Percentiles rank a stretch among this genome's conserved stretches.
Conservation (phyloP, 2,113 vertebrate species). For the Brachirus orientalis region DNA sequence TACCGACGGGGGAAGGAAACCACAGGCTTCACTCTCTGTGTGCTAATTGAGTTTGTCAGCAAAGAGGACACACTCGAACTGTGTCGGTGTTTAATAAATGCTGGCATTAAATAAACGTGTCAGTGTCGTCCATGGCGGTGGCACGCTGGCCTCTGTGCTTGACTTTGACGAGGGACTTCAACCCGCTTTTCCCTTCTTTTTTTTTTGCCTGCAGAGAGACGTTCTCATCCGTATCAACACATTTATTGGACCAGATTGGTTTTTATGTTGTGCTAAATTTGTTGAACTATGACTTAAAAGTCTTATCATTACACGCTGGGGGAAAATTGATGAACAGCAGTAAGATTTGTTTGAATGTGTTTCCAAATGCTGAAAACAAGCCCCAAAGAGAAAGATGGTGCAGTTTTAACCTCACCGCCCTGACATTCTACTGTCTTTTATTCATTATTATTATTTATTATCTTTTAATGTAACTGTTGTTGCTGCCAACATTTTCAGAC, state of each 20-base stretch:
- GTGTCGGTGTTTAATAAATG: conserved; percentile 36
- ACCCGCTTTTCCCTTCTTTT: neutral
- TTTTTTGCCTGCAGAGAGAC: neutral
- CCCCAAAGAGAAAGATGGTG: neutral
- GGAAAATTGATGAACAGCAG: neutral
- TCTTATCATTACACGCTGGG: neutral
- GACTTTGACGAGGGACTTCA: conserved; percentile 4
- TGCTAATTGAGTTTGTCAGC: conserved; percentile 58
- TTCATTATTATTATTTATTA: conserved; percentile 1
- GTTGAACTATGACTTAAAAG: conserved; percentile 3
- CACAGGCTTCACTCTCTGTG: conserved; percentile 23
- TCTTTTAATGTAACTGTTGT: conserved; percentile 1
- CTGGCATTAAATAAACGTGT: conserved; percentile 31
- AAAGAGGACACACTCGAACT: neutral
- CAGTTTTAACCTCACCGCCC: conserved; percentile 2
- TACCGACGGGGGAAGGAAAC: conserved; percentile 8
- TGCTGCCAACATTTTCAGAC: conserved; percentile 34
- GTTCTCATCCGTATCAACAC: neutral
- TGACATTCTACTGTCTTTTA: neutral
- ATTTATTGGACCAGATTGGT: neutral
- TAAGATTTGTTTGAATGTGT: neutral
- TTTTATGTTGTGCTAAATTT: neutral
- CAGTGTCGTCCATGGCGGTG: conserved; percentile 13
- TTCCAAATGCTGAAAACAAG: neutral
- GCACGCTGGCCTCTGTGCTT: neutral